Evolutionary conservation across 1,140 invertebrate species (phyloP).

Genomic region (Zaprionus nigranus): DNA sequence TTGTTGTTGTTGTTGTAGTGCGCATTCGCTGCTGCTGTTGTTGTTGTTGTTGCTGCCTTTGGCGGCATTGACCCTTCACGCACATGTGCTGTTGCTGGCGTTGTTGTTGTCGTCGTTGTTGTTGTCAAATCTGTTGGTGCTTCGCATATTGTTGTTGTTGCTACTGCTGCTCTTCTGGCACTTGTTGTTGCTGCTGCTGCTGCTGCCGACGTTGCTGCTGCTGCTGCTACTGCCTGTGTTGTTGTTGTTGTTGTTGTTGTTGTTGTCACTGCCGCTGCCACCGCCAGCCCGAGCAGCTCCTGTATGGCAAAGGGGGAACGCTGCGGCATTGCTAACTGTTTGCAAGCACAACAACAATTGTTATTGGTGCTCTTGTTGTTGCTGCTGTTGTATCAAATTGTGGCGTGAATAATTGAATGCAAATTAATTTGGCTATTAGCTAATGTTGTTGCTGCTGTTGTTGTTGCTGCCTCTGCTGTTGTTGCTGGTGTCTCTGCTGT

Average conservation of each 20-base stretch:
- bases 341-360: neutral
- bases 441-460: neutral
- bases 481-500: neutral
- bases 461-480: constrained; percentile 12
- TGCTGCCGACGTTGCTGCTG: constrained; percentile 12
- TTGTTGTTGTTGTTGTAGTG: constrained; percentile 17
- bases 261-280: constrained; percentile 47
- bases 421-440: constrained; percentile 13
- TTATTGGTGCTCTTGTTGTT: no score
- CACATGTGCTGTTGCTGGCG: constrained; percentile 23
- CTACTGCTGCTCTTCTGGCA: constrained; percentile 30
- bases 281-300: constrained; percentile 91
- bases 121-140: constrained; percentile 60
- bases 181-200: constrained; percentile 32
- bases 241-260: constrained; percentile 53
- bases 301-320: constrained; percentile 96
- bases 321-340: constrained; percentile 87
- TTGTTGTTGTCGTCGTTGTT: constrained; percentile 24
- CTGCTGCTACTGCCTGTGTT: constrained; percentile 55
- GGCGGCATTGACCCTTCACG: constrained; percentile 51
- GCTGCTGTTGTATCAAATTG: no score
- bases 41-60: constrained; percentile 25
- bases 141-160: constrained; percentile 46
- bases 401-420: neutral
- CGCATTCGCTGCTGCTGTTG: constrained; percentile 20